Percentiles rank a stretch among this genome's conserved stretches.
Conservation (phyloP, 2,797 vertebrate species). For the Miichthys miiuy region DNA sequence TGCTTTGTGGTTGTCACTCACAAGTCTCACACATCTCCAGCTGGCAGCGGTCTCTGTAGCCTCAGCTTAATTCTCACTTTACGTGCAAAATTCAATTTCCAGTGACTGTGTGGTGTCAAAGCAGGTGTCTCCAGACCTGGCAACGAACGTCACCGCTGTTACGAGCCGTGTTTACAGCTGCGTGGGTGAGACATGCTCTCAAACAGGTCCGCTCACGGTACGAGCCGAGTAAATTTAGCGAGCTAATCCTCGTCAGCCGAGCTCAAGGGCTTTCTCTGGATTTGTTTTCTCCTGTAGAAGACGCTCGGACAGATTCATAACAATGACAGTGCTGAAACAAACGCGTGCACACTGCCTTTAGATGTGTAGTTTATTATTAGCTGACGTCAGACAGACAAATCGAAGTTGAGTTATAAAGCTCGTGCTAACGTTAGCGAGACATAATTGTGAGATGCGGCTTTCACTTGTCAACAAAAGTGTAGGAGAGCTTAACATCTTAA, state of each 20-base stretch:
- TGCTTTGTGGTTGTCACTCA: not conserved
- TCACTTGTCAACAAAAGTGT: not conserved
- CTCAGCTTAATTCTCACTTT: not conserved
- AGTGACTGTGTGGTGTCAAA: not conserved
- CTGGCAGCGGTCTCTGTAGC: not conserved
- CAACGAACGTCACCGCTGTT: not conserved
- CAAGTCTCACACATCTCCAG: not conserved
- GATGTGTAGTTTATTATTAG: not conserved
- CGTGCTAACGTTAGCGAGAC: not conserved
- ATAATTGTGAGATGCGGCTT: not conserved
- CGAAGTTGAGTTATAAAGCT: not conserved
- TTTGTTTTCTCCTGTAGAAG: not conserved
- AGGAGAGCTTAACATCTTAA: not conserved
- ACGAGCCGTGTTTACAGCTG: not conserved
- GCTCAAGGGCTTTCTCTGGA: not conserved
- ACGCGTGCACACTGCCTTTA: not conserved
- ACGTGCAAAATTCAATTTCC: not conserved
- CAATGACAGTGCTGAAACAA: not conserved
- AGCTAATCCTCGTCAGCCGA: conserved; percentile 16
- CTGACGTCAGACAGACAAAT: not conserved
- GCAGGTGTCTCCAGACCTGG: not conserved
- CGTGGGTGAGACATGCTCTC: not conserved
- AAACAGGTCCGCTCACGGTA: conserved; percentile 5
- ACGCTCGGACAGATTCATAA: not conserved
- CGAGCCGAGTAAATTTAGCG: not conserved